phyloP scores from a whole-genome alignment of 1,140 invertebrate genomes.

The Drosophila pruinosa region DNA sequence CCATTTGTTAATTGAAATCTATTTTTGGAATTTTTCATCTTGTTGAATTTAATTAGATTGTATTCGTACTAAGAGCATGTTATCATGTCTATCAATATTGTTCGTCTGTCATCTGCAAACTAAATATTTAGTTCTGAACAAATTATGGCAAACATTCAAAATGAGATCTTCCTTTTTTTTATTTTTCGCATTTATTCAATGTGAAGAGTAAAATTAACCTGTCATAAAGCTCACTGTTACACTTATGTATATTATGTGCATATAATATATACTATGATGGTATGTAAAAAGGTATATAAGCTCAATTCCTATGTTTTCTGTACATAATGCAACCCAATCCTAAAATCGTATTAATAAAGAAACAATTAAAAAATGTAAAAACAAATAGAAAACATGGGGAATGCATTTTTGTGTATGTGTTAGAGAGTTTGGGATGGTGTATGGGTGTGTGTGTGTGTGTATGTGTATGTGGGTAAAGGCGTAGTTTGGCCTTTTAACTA shows the following conservation, averaged over 20 bases:
- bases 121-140: slow-evolving; percentile 61
- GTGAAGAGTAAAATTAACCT: no score
- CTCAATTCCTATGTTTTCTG: not conserved
- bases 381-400: slow-evolving; percentile 46
- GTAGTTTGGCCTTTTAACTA: slow-evolving; percentile 78
- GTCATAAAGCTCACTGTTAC: no score
- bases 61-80: not conserved
- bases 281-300: not conserved
- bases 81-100: not conserved
- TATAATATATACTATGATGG: not conserved
- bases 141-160: slow-evolving; percentile 2
- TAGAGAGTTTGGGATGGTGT: not conserved
- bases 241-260: not conserved
- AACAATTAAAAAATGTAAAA: slow-evolving; percentile 48
- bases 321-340: slow-evolving; percentile 58
- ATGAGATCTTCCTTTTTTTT: not conserved
- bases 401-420: slow-evolving; percentile 23
- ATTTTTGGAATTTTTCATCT: no score
- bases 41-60: not conserved
- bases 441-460: slow-evolving; percentile 21
- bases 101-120: slow-evolving; percentile 45
- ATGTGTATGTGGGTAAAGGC: slow-evolving; percentile 49
- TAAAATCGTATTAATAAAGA: slow-evolving; percentile 39
- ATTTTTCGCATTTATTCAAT: not conserved
- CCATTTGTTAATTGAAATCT: no score